A percentile compares a stretch with the other conserved stretches of the same genome.
phyloP scores from a whole-genome alignment of 2,797 vertebrate genomes.

The Sebastiscus albofasciatus region DNA sequence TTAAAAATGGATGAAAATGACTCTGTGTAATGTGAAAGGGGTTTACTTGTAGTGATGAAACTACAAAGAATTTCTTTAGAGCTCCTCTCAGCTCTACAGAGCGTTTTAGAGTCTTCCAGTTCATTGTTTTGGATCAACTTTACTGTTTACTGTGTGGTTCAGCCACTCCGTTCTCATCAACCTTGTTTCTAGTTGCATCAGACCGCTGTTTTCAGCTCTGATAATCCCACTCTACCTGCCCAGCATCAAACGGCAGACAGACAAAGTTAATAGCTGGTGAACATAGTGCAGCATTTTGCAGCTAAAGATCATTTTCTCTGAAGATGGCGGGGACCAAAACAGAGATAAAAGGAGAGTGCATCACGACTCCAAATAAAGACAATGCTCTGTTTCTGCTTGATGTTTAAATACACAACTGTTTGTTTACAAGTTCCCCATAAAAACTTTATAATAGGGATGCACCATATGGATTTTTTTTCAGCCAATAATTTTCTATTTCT shows the following conservation, averaged over 20 bases:
- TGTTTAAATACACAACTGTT: background rate
- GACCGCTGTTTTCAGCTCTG: too few relatives aligned
- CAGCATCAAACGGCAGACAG: too few relatives aligned
- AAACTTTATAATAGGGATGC: background rate
- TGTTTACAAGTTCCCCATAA: background rate
- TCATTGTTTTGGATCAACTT: background rate
- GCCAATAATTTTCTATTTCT: fast-evolving
- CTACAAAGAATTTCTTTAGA: background rate
- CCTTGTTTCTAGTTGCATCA: background rate
- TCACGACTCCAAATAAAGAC: too few relatives aligned
- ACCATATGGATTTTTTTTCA: too few relatives aligned
- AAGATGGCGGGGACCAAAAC: background rate
- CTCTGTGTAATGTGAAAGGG: background rate
- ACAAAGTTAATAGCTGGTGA: too few relatives aligned
- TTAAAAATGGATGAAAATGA: background rate
- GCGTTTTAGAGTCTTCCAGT: background rate
- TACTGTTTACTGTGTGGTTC: background rate
- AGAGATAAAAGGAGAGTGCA: too few relatives aligned
- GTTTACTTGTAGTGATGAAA: background rate
- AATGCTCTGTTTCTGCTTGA: too few relatives aligned
- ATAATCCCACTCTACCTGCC: too few relatives aligned
- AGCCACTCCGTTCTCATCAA: background rate
- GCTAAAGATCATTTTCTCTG: background rate
- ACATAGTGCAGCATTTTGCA: background rate
- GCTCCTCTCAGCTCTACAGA: background rate